Base-by-base conservation (phyloP, 2,797 vertebrate genomes). In the Galagoides demidoff region DNA sequence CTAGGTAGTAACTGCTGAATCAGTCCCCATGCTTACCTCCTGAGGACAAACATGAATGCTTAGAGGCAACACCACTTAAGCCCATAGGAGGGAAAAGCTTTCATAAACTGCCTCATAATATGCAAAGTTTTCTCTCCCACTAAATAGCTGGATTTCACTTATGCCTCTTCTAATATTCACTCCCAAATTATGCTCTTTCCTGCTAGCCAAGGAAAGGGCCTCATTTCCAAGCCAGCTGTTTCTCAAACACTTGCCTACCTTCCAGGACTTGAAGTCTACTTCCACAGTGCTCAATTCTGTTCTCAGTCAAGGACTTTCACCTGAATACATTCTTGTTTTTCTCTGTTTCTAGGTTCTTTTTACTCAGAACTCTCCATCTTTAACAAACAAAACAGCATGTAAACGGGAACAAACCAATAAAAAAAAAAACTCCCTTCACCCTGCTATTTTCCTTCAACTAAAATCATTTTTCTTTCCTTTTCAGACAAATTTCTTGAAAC, bases 11-110 rank as follows among this genome's bases (percentile, higher is more conserved):
- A 73, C 12, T 55, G 27, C 34, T 74, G 39, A 31, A 12, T 77
- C 49, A 81, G 25, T 57, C 25, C 45, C 27, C 52, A n/a, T 9
- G 31, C 22, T 43, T 74, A 45, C 64, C 74, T 85, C 14, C 11
- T 43, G 34, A 74, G 74, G 59, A 29, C 45, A 90, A 74, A 71
- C 43, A 29, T 25, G 31, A 66, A 57, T 71, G 63, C 52, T 94
- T 70, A 89, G 45, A 77, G 55, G 66, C 37, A 82, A 22, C 31
- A 27, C 82, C 59, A 52, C 43, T 64, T 52, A 70, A 84, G 49
- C 14, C 37, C 57, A 16, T 11, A 34, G 61, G 52, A 83, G 86
- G 61, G 79, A 95, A 90, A 92, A 78, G n/a, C 37, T 95, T 88
- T 63, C 23, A 31, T 57, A 45, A 85, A 85, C 29, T 45, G 39